Evolutionary conservation across 2,113 vertebrate genomes (phyloP), one percentile per base, ranked within the genome.

Genomic region (Aspidoscelis tigris): DNA sequence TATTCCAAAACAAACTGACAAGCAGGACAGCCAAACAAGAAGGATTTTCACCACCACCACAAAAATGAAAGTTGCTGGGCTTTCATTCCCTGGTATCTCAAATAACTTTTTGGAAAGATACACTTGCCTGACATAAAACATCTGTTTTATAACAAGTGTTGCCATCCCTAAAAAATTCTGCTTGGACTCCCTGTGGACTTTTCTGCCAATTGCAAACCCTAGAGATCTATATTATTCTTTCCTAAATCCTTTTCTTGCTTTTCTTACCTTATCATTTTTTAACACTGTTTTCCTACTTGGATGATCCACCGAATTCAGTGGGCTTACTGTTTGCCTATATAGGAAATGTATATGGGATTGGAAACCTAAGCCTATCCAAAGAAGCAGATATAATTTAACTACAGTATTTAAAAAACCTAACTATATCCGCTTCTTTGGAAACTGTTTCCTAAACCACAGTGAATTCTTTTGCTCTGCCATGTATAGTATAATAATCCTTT

Each of bases 121-220:
- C 20, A 10, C 26, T 76, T 76, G 12, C 24, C 1, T 76, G 21
- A 24, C 21, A 55, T 47, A 33, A n/a, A 18, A n/a, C 26, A 55
- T 80, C 66, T 53, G 44, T 53, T 39, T 26, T 82, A 20, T n/a
- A 61, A 21, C 8, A 33, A 58, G 14, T 58, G 50, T 5, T 14
- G 39, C 5, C 14, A 61, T 44, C 78, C 20, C 43, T 80, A 55
- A 26, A 78, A 78, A 41, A 21, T 44, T 78, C 77, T 79, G 69
- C 47, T 55, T n/a, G 58, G 68, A 81, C 50, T 69, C 55, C 70
- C 39, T 73, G 70, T 82, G 70, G 80, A 72, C 72, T 81, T 81
- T 69, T 81, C 2, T 41, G 21, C 10, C 50, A 65, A 24, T 82
- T 82, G 74, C 41, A 75, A 66, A 44, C 16, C 3, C 47, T 50